Evolutionary conservation across 2,113 vertebrate genomes (phyloP), one percentile per base, ranked within the genome.

Genomic region (Axis porcinus): DNA sequence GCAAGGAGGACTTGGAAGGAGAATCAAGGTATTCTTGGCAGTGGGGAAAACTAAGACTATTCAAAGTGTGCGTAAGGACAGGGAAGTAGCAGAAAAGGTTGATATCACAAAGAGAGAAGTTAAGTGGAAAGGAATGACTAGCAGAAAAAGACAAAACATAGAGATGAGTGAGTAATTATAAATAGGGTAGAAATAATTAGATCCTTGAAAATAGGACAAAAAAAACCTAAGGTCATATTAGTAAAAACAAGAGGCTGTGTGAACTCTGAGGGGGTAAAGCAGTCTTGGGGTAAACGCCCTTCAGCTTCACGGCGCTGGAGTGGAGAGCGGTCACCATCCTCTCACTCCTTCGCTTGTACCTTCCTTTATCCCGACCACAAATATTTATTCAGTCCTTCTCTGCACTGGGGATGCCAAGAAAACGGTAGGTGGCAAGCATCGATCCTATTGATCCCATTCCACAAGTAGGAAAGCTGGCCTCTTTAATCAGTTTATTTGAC

Each of bases 151-250:
- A 54, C 28, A 92, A 96, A 60, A 67, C 78, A 13, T 27, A 82
- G 57, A 91, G 40, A 94, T 89, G n/a, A 88, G 21, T 94, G 47
- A 90, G 86, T 96, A 96, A 94, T 88, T 95, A 82, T 7, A 94
- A 27, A 62, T 52, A 83, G 36, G 52, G 57, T 2, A 70, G 88
- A 78, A 90, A 95, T 89, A 28, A 97, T 84, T 85, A 90, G 90
- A 55, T 89, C 50, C 30, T 93, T 81, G 62, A 84, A 97, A 89
- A 58, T 83, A 76, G 86, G 30, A 52, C 82, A 16, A 81, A 84
- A 84, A 47, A 45, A 91, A 17, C 70, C 25, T 45, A 2, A 19
- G 19, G 55, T 13, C 47, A 0, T 43, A 5, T 79, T 94, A 67
- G 74, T 58, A 57, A 90, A 84, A 95, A 13, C 9, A 54, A 54